Conservation (phyloP, 2,797 vertebrate genomes). For the Gila robusta region DNA sequence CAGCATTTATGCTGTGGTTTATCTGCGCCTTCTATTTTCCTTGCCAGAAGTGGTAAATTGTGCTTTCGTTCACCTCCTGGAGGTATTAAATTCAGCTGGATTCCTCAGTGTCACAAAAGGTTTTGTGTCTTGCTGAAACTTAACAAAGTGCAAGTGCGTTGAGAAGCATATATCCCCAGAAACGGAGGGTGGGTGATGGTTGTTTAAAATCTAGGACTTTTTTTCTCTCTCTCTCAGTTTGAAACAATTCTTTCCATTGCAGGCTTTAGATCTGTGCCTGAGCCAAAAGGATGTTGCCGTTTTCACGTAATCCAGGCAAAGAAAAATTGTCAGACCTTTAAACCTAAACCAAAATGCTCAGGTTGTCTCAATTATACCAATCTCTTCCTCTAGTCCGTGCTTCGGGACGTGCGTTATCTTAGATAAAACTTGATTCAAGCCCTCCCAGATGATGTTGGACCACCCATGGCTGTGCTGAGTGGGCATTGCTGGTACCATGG, state of each 20-base stretch:
- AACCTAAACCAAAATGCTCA: not conserved
- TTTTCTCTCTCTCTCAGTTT: slow-evolving; percentile 54
- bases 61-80: slow-evolving; percentile 39
- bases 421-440: not conserved
- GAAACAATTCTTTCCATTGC: slow-evolving; percentile 64
- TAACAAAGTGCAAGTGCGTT: slow-evolving; percentile 64
- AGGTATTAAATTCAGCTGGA: slow-evolving; percentile 56
- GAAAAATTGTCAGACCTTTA: not conserved
- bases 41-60: slow-evolving; percentile 48
- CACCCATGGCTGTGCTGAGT: slow-evolving; percentile 63
- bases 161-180: slow-evolving; percentile 67
- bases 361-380: slow-evolving; percentile 12
- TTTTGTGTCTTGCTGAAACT: slow-evolving; percentile 65
- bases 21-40: slow-evolving; percentile 13
- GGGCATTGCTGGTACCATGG: slow-evolving; percentile 67
- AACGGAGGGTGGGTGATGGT: slow-evolving; percentile 56
- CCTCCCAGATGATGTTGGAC: slow-evolving; percentile 13
- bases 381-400: not conserved
- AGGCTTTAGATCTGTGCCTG: slow-evolving; percentile 39
- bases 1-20: slow-evolving; percentile 24
- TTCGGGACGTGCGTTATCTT: not conserved
- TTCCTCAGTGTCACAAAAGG: slow-evolving; percentile 62
- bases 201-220: slow-evolving; percentile 58
- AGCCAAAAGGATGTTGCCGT: slow-evolving; percentile 24
- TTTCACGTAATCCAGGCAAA: slow-evolving; percentile 5